Evolutionary conservation across 2,113 vertebrate species (phyloP).

Genomic region (Rhinogobius similis): DNA sequence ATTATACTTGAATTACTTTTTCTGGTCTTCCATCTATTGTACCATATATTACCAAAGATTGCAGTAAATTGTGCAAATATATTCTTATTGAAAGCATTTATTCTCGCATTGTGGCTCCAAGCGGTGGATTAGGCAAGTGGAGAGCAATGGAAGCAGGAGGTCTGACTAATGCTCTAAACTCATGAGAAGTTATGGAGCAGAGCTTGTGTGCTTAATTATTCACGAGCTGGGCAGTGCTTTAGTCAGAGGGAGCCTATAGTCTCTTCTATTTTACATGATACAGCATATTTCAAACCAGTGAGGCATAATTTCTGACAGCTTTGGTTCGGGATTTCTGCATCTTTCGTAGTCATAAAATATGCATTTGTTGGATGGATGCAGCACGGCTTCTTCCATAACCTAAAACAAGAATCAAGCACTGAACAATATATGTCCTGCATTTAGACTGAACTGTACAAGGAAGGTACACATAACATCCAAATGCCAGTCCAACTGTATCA

Average conservation of each 20-base stretch:
- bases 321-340: neutral
- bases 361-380: neutral
- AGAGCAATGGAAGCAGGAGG: constrained; percentile 6
- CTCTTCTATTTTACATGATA: constrained; percentile 16
- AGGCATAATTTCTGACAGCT: neutral
- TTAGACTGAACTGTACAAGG: too few relatives aligned
- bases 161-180: constrained; percentile 4
- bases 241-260: constrained; percentile 17
- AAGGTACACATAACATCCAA: too few relatives aligned
- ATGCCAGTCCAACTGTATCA: too few relatives aligned
- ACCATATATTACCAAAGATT: neutral
- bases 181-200: constrained; percentile 19
- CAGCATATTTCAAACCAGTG: neutral
- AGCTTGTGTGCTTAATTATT: constrained; percentile 36
- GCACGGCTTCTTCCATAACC: neutral
- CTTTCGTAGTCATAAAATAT: neutral
- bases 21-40: neutral
- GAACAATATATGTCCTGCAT: constrained; percentile 8
- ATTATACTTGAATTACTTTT: too few relatives aligned
- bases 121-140: neutral
- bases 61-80: neutral
- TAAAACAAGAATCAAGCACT: neutral
- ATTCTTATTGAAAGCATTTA: too few relatives aligned
- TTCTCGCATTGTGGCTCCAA: neutral
- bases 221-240: constrained; percentile 18